Evolutionary conservation across 2,797 vertebrate genomes (phyloP).

Genomic region (Lepidocolaptes lacrymiger): DNA sequence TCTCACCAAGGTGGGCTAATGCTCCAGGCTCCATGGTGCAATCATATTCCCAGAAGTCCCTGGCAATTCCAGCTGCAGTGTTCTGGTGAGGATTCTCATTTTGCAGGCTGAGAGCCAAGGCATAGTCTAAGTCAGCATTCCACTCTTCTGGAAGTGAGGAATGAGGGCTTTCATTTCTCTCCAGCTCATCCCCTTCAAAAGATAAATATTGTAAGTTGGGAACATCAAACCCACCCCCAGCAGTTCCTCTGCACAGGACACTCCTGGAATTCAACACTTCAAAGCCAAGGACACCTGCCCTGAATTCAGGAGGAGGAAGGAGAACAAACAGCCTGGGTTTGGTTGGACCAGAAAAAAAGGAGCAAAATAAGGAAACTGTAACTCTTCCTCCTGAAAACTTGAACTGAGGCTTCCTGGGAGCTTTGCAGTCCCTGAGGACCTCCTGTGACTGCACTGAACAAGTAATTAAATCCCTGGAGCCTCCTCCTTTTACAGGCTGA

Average conservation of each 20-base stretch:
- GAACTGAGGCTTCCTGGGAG: neutral
- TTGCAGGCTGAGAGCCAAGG: constrained; percentile 90
- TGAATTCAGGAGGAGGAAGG: neutral
- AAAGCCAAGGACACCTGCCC: neutral
- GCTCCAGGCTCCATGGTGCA: constrained; percentile 8
- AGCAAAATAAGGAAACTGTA: neutral
- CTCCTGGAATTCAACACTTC: neutral
- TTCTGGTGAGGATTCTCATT: constrained; percentile 61
- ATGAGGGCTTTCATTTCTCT: constrained; percentile 72
- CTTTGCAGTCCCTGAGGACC: neutral
- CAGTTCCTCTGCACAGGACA: neutral
- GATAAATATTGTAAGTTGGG: neutral
- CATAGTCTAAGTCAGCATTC: constrained; percentile 85
- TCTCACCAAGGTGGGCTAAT: neutral
- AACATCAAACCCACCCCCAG: neutral
- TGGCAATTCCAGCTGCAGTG: constrained; percentile 25
- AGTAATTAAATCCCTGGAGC: neutral
- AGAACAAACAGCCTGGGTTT: neutral
- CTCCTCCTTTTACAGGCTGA: neutral
- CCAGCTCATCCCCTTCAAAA: constrained; percentile 57
- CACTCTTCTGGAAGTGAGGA: constrained; percentile 74
- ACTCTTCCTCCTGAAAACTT: neutral
- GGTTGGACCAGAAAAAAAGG: neutral
- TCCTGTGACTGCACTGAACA: neutral
- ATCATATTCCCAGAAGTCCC: constrained; percentile 71